Base-by-base conservation (phyloP, 2,888 invertebrate species). In the Trachelus tabidus region DNA sequence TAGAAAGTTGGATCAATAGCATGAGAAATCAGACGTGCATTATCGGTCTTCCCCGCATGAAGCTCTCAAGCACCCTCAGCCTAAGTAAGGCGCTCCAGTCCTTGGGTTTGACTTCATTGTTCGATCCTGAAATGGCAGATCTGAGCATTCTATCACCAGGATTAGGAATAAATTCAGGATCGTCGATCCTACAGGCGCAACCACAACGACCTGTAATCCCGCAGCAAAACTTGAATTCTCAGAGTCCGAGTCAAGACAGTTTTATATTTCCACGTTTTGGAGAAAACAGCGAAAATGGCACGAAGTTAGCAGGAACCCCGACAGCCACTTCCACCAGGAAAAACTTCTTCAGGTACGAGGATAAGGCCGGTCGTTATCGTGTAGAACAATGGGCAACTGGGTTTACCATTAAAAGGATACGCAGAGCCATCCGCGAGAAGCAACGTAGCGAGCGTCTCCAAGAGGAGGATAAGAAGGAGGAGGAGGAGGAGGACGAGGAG, bases 31-130 rank as follows among this genome's bases (percentile, higher is more conserved):
- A 92, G 11, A 92, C 93, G 11, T 93, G 94, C 35, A 91, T 95
- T 3, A 89, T 95, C 0, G 92, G 94, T 56, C 92, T 95, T 68
- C 97, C 97, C 0, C 95, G 95, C 89, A 95, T 97, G 95, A 94
- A 95, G 83, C 91, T 97, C 1, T 93, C 94, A 80, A 94, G 93
- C 74, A 93, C 92, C 0, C 85, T 94, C 3, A 93, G 93, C 82
- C 89, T 96, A 71, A 94, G 93, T 79, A 81, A 92, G 0, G 85
- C 94, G 0, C 90, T 97, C 4, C 90, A 93, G 81, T 87, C 89
- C 3, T 88, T 96, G 78, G 96, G 96, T 0, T 88, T 96, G 0
- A 88, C 89, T 2, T 93, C 95, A 0, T 92, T 97, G 80, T 97
- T 97, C 87, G 89, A 92, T 79, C 93, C 94, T 0, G 83, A 83